Conservation (phyloP, 2,888 invertebrate species). For the Ophion slaviceki region DNA sequence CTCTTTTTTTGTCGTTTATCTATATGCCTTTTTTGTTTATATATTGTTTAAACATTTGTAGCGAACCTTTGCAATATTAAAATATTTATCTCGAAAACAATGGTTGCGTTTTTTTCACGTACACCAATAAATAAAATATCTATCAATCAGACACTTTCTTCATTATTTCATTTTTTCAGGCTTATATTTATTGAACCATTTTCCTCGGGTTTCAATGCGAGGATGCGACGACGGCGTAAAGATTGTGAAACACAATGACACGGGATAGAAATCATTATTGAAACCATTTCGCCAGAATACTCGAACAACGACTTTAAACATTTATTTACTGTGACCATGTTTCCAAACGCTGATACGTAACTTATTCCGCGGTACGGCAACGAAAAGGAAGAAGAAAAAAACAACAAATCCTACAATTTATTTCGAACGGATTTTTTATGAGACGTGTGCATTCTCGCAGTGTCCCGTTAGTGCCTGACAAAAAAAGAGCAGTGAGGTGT, state of each 20-base stretch:
- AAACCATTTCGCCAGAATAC: not conserved
- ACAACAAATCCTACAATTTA: not conserved
- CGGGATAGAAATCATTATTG: not conserved
- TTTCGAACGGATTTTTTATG: constrained; percentile 10
- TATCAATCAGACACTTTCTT: too few species aligned
- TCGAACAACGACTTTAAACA: not conserved
- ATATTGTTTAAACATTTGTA: not conserved
- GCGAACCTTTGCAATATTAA: not conserved
- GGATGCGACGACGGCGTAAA: too few species aligned
- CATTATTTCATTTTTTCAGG: too few species aligned
- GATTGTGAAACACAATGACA: too few species aligned
- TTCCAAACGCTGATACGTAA: not conserved
- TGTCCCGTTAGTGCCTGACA: constrained; percentile 27
- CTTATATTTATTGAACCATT: too few species aligned
- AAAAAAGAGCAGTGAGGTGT: constrained; percentile 11
- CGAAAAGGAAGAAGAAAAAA: not conserved
- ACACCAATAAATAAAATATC: not conserved
- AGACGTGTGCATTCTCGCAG: not conserved
- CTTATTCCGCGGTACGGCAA: not conserved
- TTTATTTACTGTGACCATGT: too few species aligned
- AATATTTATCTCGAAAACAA: not conserved
- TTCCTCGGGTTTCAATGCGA: too few species aligned
- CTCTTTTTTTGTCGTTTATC: too few species aligned
- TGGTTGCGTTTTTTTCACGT: not conserved
- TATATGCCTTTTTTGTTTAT: not conserved